Evolutionary conservation across 2,113 vertebrate species (phyloP).

Genomic region (Sylvietta virens): DNA sequence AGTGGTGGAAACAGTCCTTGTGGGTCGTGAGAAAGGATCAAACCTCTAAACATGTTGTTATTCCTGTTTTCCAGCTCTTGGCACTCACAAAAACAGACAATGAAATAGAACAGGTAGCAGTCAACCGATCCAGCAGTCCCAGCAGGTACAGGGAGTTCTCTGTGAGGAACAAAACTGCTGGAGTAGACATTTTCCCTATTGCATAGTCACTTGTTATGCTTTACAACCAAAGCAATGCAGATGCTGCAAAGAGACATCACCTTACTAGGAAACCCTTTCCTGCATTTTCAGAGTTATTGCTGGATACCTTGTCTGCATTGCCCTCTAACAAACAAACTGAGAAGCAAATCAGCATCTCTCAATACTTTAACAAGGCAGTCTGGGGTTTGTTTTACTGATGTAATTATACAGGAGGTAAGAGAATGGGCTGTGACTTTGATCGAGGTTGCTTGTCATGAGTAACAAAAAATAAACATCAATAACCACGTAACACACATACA

Average conservation of each 20-base stretch:
- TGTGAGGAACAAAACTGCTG: not conserved
- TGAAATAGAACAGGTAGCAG: slow-evolving; percentile 19
- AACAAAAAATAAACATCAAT: not conserved
- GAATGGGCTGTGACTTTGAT: not conserved
- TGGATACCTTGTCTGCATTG: not conserved
- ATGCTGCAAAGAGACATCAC: not conserved
- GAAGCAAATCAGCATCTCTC: not conserved
- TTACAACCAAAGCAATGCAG: not conserved
- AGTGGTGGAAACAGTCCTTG: slow-evolving; percentile 51
- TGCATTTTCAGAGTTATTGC: not conserved
- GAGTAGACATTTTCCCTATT: not conserved
- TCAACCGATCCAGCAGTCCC: not conserved
- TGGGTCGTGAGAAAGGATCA: slow-evolving; percentile 63
- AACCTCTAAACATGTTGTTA: slow-evolving; percentile 45
- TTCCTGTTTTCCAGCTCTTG: slow-evolving; percentile 43
- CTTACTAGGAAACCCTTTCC: not conserved
- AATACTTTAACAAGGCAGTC: not conserved
- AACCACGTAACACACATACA: not conserved
- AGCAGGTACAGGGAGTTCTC: slow-evolving; percentile 13
- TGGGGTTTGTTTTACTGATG: not conserved
- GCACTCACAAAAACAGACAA: slow-evolving; percentile 25
- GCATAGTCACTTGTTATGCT: not conserved
- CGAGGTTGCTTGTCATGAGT: not conserved
- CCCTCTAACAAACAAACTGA: not conserved
- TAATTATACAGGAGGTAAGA: not conserved